These are phyloP conservation scores for Atta colombica DNA, from an alignment of 1,140 invertebrate species.

Conservation along the genomic window DNA sequence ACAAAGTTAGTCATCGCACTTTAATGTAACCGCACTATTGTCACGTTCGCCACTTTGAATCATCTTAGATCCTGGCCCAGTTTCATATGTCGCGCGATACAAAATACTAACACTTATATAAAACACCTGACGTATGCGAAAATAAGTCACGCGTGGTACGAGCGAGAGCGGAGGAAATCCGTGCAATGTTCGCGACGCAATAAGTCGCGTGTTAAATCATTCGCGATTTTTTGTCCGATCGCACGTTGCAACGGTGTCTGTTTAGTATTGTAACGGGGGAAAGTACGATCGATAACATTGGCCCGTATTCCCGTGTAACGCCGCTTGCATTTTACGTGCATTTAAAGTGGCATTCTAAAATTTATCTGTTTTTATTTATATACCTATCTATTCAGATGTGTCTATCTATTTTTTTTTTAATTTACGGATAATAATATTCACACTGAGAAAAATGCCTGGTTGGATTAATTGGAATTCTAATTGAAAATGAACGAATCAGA, in stretches of 20 bases:
- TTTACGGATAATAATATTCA: neutral
- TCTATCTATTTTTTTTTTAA: neutral
- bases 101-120: conserved; percentile 15
- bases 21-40: conserved; percentile 57
- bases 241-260: conserved; percentile 2
- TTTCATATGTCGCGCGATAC: conserved; percentile 37
- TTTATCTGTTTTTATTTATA: neutral
- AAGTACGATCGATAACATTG: conserved; percentile 43
- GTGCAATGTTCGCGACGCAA: conserved; percentile 62
- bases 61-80: conserved; percentile 54
- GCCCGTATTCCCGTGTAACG: conserved; percentile 13
- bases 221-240: conserved; percentile 34
- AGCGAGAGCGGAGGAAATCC: conserved; percentile 48
- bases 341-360: neutral
- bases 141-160: conserved; percentile 48
- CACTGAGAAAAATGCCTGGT: no score
- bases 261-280: conserved; percentile 34
- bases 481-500: no score
- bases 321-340: neutral
- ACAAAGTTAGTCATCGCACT: conserved; percentile 64
- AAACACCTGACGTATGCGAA: conserved; percentile 63
- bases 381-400: neutral
- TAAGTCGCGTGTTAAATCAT: conserved; percentile 45
- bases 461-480: no score
- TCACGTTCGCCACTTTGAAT: conserved; percentile 66